Evolutionary conservation across 1,140 invertebrate genomes (phyloP).

Genomic region (Ephestia elutella): DNA sequence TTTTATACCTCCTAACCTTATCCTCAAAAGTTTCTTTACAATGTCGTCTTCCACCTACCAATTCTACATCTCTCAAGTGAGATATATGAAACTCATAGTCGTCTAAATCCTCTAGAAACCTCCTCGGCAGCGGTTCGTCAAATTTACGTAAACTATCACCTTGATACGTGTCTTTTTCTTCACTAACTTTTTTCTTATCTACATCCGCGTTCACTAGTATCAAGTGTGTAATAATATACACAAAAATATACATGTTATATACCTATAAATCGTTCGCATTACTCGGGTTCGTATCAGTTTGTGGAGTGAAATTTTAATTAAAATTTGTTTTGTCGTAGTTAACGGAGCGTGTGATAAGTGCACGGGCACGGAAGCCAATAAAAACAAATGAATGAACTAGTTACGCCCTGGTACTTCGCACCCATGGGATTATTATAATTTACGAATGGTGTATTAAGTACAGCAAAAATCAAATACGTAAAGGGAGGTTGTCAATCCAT

Average conservation of each 20-base stretch:
- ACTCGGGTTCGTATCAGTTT: neutral
- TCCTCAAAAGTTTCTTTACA: conserved; percentile 39
- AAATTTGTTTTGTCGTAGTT: conserved; percentile 5
- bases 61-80: conserved; percentile 33
- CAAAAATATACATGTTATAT: conserved; percentile 9
- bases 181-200: conserved; percentile 10
- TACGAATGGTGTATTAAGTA: too few relatives aligned
- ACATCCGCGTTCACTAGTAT: neutral
- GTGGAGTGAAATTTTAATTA: conserved; percentile 10
- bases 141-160: conserved; percentile 15
- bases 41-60: conserved; percentile 15
- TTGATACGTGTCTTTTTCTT: conserved; percentile 14
- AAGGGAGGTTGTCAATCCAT: too few relatives aligned
- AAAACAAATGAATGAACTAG: neutral
- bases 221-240: neutral
- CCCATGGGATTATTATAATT: too few relatives aligned
- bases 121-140: conserved; percentile 16
- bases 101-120: conserved; percentile 34
- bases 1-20: conserved; percentile 33
- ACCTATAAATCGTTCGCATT: conserved; percentile 3
- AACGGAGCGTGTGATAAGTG: neutral
- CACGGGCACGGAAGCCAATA: neutral
- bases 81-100: conserved; percentile 46
- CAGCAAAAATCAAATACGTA: too few relatives aligned
- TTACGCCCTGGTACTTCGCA: too few relatives aligned